Base-by-base conservation (phyloP, 2,888 invertebrate genomes). In the Tolmerus cingulatus region DNA sequence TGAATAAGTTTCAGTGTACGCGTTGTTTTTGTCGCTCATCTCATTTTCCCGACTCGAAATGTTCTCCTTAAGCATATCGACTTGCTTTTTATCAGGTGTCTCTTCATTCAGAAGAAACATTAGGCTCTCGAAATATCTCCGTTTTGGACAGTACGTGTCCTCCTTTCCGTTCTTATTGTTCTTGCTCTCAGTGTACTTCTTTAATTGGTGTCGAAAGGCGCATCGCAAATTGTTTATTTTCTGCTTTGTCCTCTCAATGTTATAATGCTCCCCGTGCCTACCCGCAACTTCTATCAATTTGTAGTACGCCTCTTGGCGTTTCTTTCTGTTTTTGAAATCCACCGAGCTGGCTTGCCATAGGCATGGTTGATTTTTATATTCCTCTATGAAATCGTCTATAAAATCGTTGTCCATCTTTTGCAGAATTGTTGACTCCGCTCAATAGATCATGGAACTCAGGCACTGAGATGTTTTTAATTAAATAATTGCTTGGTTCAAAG, bases 51-150 rank as follows among this genome's bases (percentile, higher is more conserved):
- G n/a, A 12, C 43, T 5, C 27, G 16, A 85, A 74, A 51, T 51
- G 37, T 85, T 74, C 19, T 85, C 46, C 43, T 74, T 85, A 5
- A 74, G 27, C n/a, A 77, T 86, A 14, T 89, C 89, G n/a, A 89
- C 90, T 5, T 90, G 90, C 74, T 90, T 90, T 51, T 87, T 78
- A 84, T 90, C 90, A 66, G 90, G 90, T 23, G 90, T 92, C 87
- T 92, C 92, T 86, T 92, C 92, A 84, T 92, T 92, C 88, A 91
- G 91, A n/a, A 92, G 88, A 89, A 92, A 92, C 92, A 92, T 92
- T 2, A 92, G 89, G 57, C 92, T 92, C 88, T 92, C 92, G 82
- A 92, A 92, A 87, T 92, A 92, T 85, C 91, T 90, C 16, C 92
- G 90, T 86, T 92, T 92, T 0, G 92, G 92, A 34, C 92, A 92